Base-by-base conservation (phyloP, 2,113 vertebrate species). In the Spheniscus mendiculus region DNA sequence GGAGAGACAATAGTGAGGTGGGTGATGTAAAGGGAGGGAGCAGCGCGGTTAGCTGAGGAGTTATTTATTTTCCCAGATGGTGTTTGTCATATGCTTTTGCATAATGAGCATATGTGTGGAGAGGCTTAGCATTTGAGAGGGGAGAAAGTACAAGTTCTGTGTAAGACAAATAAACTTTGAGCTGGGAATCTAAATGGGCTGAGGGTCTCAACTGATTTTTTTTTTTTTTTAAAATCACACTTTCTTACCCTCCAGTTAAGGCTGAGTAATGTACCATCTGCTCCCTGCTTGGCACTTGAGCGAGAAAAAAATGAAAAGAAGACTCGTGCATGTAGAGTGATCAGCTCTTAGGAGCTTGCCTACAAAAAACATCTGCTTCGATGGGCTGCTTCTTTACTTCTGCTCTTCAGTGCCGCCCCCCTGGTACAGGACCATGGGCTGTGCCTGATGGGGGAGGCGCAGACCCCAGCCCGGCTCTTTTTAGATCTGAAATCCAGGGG, bases 21-120 rank as follows among this genome's bases (percentile, higher is more conserved):
- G 91, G 91, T 96, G 96, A 96, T 2, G 12, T 96, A 96, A 95
- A 85, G 84, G 84, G 78, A 91, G 81, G 71, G 84, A 95, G 82
- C 91, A 93, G 89, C 6, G 23, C 18, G 5, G 93, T 91, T 96
- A 96, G 91, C 87, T 93, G 78, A 96, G 74, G 87, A 95, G 94
- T 87, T 97, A 91, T 96, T 97, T 91, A 96, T 96, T 97, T 97
- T 96, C 89, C 95, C 97, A 97, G 95, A 96, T 97, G 97, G 97
- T 97, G 95, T 96, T 96, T 93, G 95, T 97, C 95, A 97, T 97
- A 97, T 97, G 96, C 96, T 97, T 97, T 95, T 91, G 94, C 96
- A 96, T 97, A 97, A 96, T 95, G 96, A 97, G 89, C 96, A 95
- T 97, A 97, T 97, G 96, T 81, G 94, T 95, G 82, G 91, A 96